These are phyloP conservation scores for Setophaga kirtlandii DNA, from an alignment of 2,113 vertebrate species.

Conservation along the genomic window DNA sequence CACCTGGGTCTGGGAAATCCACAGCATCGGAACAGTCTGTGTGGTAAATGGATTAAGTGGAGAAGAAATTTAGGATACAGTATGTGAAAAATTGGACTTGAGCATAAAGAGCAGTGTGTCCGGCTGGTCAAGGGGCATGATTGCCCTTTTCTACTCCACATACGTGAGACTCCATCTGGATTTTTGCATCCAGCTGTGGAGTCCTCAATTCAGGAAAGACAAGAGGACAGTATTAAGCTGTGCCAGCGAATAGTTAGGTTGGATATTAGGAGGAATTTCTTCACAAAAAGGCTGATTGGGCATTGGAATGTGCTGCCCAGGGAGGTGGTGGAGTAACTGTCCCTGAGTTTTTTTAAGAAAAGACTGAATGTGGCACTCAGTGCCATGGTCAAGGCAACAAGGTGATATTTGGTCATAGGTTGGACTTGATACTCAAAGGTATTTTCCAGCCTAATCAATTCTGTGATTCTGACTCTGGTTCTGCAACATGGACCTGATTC, in stretches of 20 bases:
- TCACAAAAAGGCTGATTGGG: not conserved
- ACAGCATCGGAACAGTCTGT: not conserved
- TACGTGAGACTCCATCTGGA: not conserved
- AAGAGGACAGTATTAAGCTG: not conserved
- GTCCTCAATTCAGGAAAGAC: not conserved
- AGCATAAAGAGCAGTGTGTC: not conserved
- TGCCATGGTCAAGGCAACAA: accelerated
- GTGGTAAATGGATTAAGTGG: not conserved
- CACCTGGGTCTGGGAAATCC: not conserved
- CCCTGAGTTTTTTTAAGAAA: not conserved
- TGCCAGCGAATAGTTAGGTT: not conserved
- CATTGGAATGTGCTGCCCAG: not conserved
- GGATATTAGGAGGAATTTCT: not conserved
- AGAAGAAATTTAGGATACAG: not conserved
- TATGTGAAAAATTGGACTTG: not conserved
- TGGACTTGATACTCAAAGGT: not conserved
- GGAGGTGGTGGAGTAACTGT: not conserved
- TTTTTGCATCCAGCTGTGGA: not conserved
- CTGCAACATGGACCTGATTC: not conserved
- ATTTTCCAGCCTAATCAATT: not conserved
- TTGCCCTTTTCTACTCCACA: accelerated
- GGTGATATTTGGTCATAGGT: no score
- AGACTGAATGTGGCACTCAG: not conserved
- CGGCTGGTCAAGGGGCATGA: not conserved
- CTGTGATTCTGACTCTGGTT: not conserved